Conservation (phyloP, 2,888 invertebrate species). For the Tetanocera ferruginea region DNA sequence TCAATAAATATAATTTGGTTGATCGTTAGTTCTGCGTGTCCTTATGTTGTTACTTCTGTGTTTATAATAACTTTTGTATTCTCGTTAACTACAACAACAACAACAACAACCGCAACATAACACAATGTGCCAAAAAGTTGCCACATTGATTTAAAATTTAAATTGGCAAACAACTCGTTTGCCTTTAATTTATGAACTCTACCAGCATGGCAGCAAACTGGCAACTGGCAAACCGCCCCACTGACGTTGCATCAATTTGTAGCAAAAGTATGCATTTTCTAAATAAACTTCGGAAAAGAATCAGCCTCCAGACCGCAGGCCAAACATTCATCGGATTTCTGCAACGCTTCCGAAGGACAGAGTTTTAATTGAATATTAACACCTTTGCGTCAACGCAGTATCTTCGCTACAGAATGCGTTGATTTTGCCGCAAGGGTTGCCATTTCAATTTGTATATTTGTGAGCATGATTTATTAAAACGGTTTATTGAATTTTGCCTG, state of each 20-base stretch:
- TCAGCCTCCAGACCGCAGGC: background rate
- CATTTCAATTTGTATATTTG: conserved; percentile 60
- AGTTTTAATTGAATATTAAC: conserved; percentile 70
- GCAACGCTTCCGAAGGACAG: background rate
- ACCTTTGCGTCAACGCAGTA: conserved; percentile 55
- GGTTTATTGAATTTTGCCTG: conserved; percentile 51
- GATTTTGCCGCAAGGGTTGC: conserved; percentile 41
- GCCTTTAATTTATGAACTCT: conserved; percentile 63
- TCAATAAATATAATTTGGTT: conserved; percentile 20
- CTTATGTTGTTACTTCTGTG: conserved; percentile 16
- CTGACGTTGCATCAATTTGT: background rate
- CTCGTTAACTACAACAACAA: background rate
- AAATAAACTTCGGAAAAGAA: background rate
- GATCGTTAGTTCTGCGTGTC: conserved; percentile 12
- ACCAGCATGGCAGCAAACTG: background rate
- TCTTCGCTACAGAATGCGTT: background rate
- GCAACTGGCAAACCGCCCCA: background rate
- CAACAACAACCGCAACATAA: background rate
- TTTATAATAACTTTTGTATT: background rate
- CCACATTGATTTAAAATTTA: conserved; percentile 50
- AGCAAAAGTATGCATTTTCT: background rate
- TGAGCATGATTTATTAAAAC: conserved; percentile 64
- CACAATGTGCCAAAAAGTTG: background rate
- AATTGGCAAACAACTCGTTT: conserved; percentile 65
- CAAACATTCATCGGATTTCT: background rate